Percentiles rank a stretch among this genome's conserved stretches.
These are phyloP conservation scores for Phataginus tricuspis DNA, from an alignment of 2,797 vertebrate genomes.

Conservation along the genomic window DNA sequence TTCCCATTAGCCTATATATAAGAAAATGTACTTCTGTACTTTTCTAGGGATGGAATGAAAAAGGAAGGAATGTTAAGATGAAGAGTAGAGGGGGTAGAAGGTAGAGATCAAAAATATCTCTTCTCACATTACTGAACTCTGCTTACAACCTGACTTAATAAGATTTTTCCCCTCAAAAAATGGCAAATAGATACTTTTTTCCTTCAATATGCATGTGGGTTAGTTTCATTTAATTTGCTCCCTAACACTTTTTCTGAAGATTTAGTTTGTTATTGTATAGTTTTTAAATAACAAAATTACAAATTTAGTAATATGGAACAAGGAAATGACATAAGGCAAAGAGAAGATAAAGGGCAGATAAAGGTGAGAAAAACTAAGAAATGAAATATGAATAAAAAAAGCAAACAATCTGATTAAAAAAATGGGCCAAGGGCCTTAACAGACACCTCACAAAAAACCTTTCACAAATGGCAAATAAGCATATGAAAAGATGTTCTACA, in stretches of 20 bases:
- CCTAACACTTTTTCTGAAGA: background rate
- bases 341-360: background rate
- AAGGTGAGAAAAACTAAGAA: background rate
- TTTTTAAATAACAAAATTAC: background rate
- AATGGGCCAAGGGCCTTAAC: background rate
- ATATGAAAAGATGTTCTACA: background rate
- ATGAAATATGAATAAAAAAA: background rate
- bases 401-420: background rate
- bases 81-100: fast-evolving
- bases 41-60: background rate
- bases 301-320: background rate
- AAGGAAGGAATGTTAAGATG: background rate
- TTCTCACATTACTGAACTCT: background rate
- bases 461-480: background rate
- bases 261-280: background rate
- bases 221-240: background rate
- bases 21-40: background rate
- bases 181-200: background rate
- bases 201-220: background rate
- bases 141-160: background rate
- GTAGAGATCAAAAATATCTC: background rate
- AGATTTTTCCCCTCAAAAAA: background rate
- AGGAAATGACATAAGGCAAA: background rate
- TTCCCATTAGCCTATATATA: background rate
- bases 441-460: background rate